These are phyloP conservation scores for Serranochromis macrocephalus DNA, from an alignment of 2,113 vertebrate genomes.

Conservation along the genomic window DNA sequence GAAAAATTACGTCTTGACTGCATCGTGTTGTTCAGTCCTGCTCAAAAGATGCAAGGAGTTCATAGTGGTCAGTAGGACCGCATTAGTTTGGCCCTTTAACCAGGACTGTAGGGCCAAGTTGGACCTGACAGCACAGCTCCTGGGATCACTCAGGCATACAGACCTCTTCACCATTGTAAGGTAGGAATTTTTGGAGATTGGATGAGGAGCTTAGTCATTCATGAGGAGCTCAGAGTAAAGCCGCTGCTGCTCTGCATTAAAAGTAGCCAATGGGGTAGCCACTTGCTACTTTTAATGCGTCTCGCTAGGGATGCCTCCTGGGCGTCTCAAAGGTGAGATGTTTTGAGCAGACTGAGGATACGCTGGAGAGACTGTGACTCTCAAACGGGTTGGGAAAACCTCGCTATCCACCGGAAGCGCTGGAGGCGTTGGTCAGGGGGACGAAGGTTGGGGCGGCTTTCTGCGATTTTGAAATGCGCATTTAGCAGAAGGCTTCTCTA, in stretches of 20 bases:
- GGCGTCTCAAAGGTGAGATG: background rate
- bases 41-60: background rate
- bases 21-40: background rate
- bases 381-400: background rate
- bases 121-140: background rate
- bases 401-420: background rate
- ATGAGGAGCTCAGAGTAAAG: background rate
- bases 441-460: background rate
- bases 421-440: background rate
- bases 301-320: background rate
- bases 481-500: background rate
- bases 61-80: background rate
- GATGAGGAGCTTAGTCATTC: background rate
- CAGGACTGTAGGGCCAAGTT: background rate
- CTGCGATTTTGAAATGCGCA: background rate
- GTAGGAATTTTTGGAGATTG: background rate
- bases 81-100: background rate
- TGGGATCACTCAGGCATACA: background rate
- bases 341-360: background rate
- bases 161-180: background rate
- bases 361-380: background rate
- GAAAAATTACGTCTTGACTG: background rate
- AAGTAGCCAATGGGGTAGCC: background rate
- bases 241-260: background rate
- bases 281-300: background rate